These are phyloP conservation scores for Zaprionus vittiger DNA, from an alignment of 1,140 invertebrate genomes.

Conservation along the genomic window DNA sequence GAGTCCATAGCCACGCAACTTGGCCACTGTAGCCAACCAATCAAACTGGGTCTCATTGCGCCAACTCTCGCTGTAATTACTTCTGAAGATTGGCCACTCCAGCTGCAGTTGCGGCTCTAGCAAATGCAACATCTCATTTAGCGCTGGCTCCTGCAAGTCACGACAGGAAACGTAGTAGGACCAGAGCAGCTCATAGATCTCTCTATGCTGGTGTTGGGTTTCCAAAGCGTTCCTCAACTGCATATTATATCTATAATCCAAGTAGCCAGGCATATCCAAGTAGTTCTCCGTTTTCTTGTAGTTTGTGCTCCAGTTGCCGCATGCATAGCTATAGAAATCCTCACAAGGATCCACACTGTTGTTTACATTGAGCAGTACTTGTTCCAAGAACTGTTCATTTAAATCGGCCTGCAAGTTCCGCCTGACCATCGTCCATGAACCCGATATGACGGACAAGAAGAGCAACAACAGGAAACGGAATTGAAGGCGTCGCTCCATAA, in stretches of 20 bases:
- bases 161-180: conserved; percentile 47
- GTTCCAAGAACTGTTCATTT: conserved; percentile 30
- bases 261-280: conserved; percentile 65
- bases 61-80: conserved; percentile 50
- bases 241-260: conserved; percentile 57
- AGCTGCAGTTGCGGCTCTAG: conserved; percentile 44
- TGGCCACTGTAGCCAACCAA: conserved; percentile 53
- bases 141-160: conserved; percentile 29
- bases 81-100: conserved; percentile 61
- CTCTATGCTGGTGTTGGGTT: background rate
- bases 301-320: conserved; percentile 60
- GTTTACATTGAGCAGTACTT: conserved; percentile 57
- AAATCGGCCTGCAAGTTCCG: conserved; percentile 7
- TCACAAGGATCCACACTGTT: conserved; percentile 58
- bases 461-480: conserved; percentile 34
- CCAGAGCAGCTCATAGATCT: conserved; percentile 41
- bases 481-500: conserved; percentile 38
- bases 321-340: conserved; percentile 66
- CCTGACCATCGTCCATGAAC: conserved; percentile 2
- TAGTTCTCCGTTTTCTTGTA: conserved; percentile 32
- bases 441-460: conserved; percentile 3
- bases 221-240: conserved; percentile 43
- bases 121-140: conserved; percentile 44
- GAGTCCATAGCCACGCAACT: conserved; percentile 51
- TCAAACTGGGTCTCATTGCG: conserved; percentile 56